Evolutionary conservation across 2,797 vertebrate genomes (phyloP).

Genomic region (Pteropus rufus): DNA sequence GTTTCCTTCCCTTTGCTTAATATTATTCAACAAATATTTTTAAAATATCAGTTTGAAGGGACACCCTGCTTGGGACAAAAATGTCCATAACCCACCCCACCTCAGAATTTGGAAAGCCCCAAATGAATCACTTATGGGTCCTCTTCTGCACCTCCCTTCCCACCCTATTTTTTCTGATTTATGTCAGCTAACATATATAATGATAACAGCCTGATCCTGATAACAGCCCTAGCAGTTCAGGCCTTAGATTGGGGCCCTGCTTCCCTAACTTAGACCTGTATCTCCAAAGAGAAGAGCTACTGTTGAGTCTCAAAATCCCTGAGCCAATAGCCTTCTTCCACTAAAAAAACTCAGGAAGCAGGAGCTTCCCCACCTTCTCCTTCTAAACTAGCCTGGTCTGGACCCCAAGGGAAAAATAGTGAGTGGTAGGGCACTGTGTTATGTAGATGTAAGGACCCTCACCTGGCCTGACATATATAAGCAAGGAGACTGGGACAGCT

Average conservation of each 20-base stretch:
- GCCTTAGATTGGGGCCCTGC: neutral
- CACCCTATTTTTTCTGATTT: neutral
- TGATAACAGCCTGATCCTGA: neutral
- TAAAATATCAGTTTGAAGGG: neutral
- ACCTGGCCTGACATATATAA: neutral
- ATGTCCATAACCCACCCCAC: neutral
- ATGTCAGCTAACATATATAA: neutral
- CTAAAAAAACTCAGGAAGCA: neutral
- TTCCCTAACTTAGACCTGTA: neutral
- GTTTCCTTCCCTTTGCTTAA: slow-evolving; percentile 1
- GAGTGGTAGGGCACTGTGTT: too few relatives aligned
- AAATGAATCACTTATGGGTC: neutral
- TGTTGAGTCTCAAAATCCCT: neutral
- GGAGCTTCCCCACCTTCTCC: neutral
- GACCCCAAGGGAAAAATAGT: neutral
- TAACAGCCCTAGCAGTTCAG: neutral
- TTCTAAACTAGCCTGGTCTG: neutral
- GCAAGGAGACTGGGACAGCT: neutral
- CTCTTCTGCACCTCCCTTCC: neutral
- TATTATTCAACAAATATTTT: neutral
- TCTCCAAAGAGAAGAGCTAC: neutral
- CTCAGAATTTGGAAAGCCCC: neutral
- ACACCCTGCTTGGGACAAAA: neutral
- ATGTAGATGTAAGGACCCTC: neutral
- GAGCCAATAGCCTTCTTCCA: neutral